phyloP scores from a whole-genome alignment of 2,113 vertebrate genomes.

The Scatophagus argus region DNA sequence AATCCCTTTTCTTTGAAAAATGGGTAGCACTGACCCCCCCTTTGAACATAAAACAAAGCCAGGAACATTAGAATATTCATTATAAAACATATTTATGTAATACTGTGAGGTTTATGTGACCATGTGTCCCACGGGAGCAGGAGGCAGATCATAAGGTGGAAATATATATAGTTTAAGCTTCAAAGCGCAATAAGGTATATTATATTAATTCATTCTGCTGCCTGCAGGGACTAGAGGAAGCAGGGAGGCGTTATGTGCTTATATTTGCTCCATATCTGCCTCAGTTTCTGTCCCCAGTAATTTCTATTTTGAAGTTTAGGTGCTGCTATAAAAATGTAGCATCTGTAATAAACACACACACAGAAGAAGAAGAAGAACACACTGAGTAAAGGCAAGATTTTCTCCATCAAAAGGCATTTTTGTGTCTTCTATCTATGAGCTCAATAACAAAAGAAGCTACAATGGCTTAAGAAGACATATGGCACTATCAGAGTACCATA shows the following conservation, averaged over 20 bases:
- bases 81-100: conserved; percentile 78
- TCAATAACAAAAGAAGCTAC: background rate
- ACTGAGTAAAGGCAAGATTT: background rate
- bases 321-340: conserved; percentile 26
- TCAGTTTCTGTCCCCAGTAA: conserved; percentile 42
- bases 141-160: conserved; percentile 66
- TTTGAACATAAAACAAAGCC: conserved; percentile 73
- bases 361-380: conserved; percentile 17
- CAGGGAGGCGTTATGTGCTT: conserved; percentile 46
- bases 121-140: conserved; percentile 57
- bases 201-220: conserved; percentile 77
- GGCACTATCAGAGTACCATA: conserved; percentile 6
- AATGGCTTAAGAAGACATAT: conserved; percentile 35
- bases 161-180: conserved; percentile 74
- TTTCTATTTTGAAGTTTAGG: conserved; percentile 58
- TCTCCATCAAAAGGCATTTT: background rate
- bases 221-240: conserved; percentile 71
- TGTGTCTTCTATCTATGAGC: background rate
- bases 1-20: conserved; percentile 77
- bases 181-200: conserved; percentile 76
- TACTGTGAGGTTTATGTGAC: conserved; percentile 66
- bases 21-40: conserved; percentile 70
- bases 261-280: conserved; percentile 53
- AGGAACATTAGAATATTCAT: conserved; percentile 75
- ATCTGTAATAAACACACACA: conserved; percentile 30